Conservation (phyloP, 2,797 vertebrate genomes). For the Chelonia mydas region DNA sequence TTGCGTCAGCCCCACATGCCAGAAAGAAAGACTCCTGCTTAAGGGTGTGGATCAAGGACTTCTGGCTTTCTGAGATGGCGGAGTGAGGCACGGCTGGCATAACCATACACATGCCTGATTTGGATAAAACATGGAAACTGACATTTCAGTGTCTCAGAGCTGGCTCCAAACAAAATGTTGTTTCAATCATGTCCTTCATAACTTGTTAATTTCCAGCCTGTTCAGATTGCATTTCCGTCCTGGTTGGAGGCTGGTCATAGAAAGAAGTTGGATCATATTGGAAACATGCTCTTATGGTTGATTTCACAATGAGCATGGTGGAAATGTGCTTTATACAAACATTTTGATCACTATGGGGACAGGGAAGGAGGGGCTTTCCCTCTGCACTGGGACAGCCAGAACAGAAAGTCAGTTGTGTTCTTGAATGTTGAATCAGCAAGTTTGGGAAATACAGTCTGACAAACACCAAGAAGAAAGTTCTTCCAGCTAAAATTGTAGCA, state of each 20-base stretch:
- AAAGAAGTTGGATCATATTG: neutral
- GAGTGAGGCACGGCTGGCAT: neutral
- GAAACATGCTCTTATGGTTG: neutral
- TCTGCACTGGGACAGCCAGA: neutral
- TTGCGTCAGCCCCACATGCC: neutral
- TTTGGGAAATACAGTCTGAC: neutral
- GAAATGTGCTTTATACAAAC: neutral
- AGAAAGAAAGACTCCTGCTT: fast-evolving
- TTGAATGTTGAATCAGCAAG: neutral
- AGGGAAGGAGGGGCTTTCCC: neutral
- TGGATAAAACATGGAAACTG: neutral
- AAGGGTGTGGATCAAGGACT: fast-evolving
- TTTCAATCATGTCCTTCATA: slow-evolving; percentile 15
- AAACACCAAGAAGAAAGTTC: neutral
- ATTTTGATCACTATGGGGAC: neutral
- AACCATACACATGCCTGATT: neutral
- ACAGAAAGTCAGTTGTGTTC: neutral
- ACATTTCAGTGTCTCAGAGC: neutral
- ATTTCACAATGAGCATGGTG: neutral
- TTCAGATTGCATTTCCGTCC: slow-evolving; percentile 6
- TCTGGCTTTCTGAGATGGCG: neutral
- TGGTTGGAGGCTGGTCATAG: neutral
- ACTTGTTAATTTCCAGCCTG: slow-evolving; percentile 1
- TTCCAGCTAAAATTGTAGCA: neutral
- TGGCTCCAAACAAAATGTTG: neutral